Evolutionary conservation across 2,113 vertebrate species (phyloP).

Genomic region (Ovibos moschatus): DNA sequence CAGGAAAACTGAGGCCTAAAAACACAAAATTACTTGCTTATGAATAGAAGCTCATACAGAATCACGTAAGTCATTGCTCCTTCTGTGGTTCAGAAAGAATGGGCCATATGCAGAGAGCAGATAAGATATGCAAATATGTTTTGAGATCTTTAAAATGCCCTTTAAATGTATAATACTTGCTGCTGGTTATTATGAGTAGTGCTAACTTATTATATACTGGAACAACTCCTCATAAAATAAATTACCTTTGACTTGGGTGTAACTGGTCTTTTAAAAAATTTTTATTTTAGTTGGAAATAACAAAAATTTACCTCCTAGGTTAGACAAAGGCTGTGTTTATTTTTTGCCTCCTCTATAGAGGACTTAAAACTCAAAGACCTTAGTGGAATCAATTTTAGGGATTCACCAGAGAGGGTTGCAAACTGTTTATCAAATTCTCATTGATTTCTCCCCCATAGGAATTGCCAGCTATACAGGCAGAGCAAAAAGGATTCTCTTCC

Average conservation of each 20-base stretch:
- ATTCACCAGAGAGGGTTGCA: constrained; percentile 36
- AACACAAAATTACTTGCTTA: neutral
- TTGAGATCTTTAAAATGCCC: neutral
- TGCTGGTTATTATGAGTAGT: neutral
- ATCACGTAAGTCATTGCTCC: too few relatives aligned
- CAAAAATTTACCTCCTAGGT: neutral
- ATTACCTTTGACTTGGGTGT: neutral
- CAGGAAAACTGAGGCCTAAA: neutral
- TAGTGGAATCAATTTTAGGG: constrained; percentile 49
- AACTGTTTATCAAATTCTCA: constrained; percentile 51
- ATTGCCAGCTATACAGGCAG: neutral
- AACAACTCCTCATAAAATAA: neutral
- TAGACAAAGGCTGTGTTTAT: neutral
- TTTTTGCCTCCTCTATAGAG: constrained; percentile 34
- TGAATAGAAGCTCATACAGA: neutral
- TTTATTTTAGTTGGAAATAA: neutral
- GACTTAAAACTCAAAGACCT: constrained; percentile 38
- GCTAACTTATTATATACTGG: neutral
- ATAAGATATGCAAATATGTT: neutral
- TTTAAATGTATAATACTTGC: neutral
- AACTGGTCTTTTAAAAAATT: neutral
- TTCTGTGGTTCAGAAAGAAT: neutral
- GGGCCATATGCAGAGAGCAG: too few relatives aligned
- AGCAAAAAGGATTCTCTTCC: constrained; percentile 48
- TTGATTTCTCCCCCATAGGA: constrained; percentile 40